Evolutionary conservation across 2,797 vertebrate genomes (phyloP).

Genomic region (Silurus aristotelis): DNA sequence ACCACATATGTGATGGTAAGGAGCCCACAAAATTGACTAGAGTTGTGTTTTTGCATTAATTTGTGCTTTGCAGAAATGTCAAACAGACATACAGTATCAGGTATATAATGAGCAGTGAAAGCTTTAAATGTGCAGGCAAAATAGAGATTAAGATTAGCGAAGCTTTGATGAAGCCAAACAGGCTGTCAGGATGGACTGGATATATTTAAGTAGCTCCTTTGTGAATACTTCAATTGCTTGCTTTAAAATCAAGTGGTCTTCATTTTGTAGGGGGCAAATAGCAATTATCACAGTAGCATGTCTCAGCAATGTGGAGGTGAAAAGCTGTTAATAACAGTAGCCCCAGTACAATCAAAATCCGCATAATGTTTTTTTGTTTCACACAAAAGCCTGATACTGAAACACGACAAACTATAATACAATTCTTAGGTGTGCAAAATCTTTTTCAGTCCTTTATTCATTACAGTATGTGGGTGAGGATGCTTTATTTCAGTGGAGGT

Average conservation of each 20-base stretch:
- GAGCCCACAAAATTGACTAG: not conserved
- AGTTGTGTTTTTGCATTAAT: not conserved
- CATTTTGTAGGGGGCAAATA: not conserved
- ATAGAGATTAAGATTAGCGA: not conserved
- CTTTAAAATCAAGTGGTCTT: slow-evolving; percentile 17
- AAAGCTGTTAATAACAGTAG: not conserved
- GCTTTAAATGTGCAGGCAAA: not conserved
- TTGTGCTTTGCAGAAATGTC: not conserved
- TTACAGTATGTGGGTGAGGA: not conserved
- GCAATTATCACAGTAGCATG: slow-evolving; percentile 7
- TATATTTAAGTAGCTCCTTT: not conserved
- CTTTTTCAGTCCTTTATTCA: not conserved
- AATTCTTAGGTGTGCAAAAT: not conserved
- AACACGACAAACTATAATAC: not conserved
- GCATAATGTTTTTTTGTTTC: not conserved
- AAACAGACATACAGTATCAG: not conserved
- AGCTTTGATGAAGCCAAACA: not conserved
- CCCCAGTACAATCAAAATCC: not conserved
- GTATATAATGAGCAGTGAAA: slow-evolving; percentile 5
- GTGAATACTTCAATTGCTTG: slow-evolving; percentile 6
- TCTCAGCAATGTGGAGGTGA: not conserved
- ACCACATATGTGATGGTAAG: not conserved
- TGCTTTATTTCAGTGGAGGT: not conserved
- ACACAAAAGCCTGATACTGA: not conserved
- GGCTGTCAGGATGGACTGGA: not conserved